Evolutionary conservation across 2,113 vertebrate species (phyloP), one percentile per base, ranked within the genome.

Genomic region (Grammatotria lemairii): DNA sequence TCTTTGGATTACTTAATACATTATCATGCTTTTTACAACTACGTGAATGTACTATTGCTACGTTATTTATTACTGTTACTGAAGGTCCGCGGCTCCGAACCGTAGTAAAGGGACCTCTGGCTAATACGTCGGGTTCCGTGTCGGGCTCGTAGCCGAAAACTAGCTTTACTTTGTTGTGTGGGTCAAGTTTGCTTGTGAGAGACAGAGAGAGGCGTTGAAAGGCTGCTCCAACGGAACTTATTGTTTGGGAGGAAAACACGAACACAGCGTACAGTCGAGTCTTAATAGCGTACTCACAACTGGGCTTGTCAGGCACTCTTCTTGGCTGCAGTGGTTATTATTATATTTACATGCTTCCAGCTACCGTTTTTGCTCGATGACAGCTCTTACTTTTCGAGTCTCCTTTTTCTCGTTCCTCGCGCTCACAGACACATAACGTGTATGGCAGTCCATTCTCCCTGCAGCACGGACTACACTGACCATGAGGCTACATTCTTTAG

Each of bases 101-200:
- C 0, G n/a, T 1, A 54, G n/a, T 54, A 54, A 54, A 23, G 53
- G n/a, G 53, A 54, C 53, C n/a, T 54, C 51, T 54, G 51, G 3
- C 51, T 54, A 21, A 54, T 54, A 54, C 3, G 0, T 0, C 0
- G 9, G 51, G 51, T 6, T 54, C 49, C 4, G 1, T 12, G n/a
- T 21, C 0, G n/a, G 7, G n/a, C n/a, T 54, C 1, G n/a, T 54
- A 54, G 53, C 53, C 3, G 10, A 54, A 54, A 54, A 54, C 1
- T 54, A 21, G 51, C n/a, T 54, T 54, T 54, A 54, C 51, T 21
- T 54, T 54, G 3, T 7, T 54, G 51, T 54, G 0, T 54, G 51
- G n/a, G 3, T 54, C 51, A 54, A 11, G 0, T 21, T 54, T 54
- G 9, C 51, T 21, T 0, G 51, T 5, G 4, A 53, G 9, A 53